Evolutionary conservation across 2,888 invertebrate genomes (phyloP), one percentile per base, ranked within the genome.

Genomic region (Vanessa cardui): DNA sequence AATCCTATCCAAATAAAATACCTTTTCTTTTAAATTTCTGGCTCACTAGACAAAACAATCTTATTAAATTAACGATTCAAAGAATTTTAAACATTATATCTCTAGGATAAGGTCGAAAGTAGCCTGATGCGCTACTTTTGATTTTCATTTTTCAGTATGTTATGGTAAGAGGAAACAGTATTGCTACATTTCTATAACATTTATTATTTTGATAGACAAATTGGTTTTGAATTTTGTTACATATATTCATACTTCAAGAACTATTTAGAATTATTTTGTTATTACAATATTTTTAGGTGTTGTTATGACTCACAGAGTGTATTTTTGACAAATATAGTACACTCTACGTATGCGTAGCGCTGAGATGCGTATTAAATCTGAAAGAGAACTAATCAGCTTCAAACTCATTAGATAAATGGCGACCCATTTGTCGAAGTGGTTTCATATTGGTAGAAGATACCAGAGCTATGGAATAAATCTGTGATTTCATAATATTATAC

Each of bases 71-170:
- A 16, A 6, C 6, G 6, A 18, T 0, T 21, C 33, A 60, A 21
- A 54, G 52, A 15, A 65, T 33, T 60, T 46, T 60, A 4, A 16
- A 21, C 52, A n/a, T 46, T 65, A 60, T 21, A n/a, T 4, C 8
- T 16, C 9, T 0, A 39, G 1, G 3, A 4, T 33, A 18, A 54
- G 33, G 26, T 33, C 21, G 12, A 54, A 50, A 21, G 21, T 60
- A 31, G 20, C 2, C 7, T 60, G 33, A 3, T 6, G 6, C 16
- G 16, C 9, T 18, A 16, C 4, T n/a, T 12, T 20, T n/a, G 21
- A 52, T 44, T 52, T 59, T 65, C 21, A 65, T 59, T 52, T 65
- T 59, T 65, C 59, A 65, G 59, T 64, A 65, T 65, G 46, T 58
- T 64, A 39, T 21, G 47, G 33, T 33, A 49, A 39, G 49, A 56